Percentiles rank a stretch among this genome's conserved stretches.
Evolutionary conservation across 2,888 invertebrate genomes (phyloP).

Genomic region (Venusia cambrica): DNA sequence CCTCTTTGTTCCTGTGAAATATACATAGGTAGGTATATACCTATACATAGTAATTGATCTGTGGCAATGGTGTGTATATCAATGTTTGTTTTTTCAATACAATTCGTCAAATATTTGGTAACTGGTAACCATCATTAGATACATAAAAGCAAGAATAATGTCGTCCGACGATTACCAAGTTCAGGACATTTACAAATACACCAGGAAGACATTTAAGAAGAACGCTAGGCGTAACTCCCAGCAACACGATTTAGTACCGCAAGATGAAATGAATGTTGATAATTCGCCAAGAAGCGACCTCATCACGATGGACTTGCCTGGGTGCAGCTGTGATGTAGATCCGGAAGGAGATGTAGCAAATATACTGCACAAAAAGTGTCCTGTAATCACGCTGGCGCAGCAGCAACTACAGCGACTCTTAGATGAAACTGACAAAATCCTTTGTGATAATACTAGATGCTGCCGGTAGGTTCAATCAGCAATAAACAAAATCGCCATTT

Average conservation of each 20-base stretch:
- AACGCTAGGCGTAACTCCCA: conserved; percentile 37
- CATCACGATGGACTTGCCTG: conserved; percentile 28
- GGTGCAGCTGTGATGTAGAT: conserved; percentile 57
- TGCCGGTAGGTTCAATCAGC: conserved; percentile 65
- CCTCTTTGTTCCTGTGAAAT: not conserved
- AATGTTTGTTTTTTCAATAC: too few species aligned
- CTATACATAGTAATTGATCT: too few species aligned
- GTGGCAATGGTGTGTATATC: too few species aligned
- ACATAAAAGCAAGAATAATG: conserved; percentile 31
- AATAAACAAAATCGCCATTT: too few species aligned
- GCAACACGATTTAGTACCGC: conserved; percentile 39
- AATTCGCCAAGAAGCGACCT: conserved; percentile 44
- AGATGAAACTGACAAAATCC: conserved; percentile 59
- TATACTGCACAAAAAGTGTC: conserved; percentile 68
- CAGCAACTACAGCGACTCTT: conserved; percentile 60
- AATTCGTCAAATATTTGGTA: too few species aligned
- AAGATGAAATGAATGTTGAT: conserved; percentile 40
- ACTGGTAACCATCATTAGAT: too few species aligned
- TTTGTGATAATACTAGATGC: conserved; percentile 53
- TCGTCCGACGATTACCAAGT: conserved; percentile 58
- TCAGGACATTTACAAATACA: conserved; percentile 60
- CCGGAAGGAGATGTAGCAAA: conserved; percentile 57
- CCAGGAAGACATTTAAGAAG: conserved; percentile 61
- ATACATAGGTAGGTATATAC: not conserved
- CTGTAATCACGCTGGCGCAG: conserved; percentile 64